Conservation (phyloP, 2,888 invertebrate species). For the Clistopyga incitator region DNA sequence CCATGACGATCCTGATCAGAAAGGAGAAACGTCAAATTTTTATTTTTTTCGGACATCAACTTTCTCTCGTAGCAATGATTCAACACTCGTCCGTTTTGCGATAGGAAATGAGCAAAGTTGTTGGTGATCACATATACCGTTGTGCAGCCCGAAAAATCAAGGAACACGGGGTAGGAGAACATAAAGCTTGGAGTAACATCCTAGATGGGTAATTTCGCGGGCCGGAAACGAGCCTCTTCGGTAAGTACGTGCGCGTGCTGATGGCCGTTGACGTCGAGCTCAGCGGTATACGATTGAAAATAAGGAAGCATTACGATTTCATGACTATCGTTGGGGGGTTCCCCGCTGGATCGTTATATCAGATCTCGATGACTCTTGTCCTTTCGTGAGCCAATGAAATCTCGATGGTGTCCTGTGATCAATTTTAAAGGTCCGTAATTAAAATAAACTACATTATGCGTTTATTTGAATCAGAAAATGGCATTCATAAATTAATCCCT, state of each 20-base stretch:
- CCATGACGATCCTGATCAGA: neutral
- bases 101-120: neutral
- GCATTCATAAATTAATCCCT: no score
- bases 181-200: slow-evolving; percentile 46
- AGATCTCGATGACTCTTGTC: slow-evolving; percentile 23
- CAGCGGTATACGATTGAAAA: slow-evolving; percentile 75
- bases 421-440: neutral
- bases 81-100: slow-evolving; percentile 8
- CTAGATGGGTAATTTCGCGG: slow-evolving; percentile 69
- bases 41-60: neutral
- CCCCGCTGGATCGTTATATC: slow-evolving; percentile 21
- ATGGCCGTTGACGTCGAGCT: slow-evolving; percentile 67
- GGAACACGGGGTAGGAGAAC: neutral
- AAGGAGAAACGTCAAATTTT: neutral
- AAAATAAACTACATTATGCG: no score
- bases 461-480: no score
- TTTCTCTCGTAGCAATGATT: neutral
- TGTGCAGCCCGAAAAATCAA: neutral
- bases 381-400: slow-evolving; percentile 53
- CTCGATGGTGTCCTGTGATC: slow-evolving; percentile 13
- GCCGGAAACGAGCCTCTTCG: slow-evolving; percentile 69
- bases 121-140: slow-evolving; percentile 2
- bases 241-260: slow-evolving; percentile 66
- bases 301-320: slow-evolving; percentile 69
- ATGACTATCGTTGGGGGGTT: slow-evolving; percentile 37